Percentiles rank a stretch among this genome's conserved stretches.
Evolutionary conservation across 1,140 invertebrate species (phyloP).

Genomic region (Rhizoglyphus robini): DNA sequence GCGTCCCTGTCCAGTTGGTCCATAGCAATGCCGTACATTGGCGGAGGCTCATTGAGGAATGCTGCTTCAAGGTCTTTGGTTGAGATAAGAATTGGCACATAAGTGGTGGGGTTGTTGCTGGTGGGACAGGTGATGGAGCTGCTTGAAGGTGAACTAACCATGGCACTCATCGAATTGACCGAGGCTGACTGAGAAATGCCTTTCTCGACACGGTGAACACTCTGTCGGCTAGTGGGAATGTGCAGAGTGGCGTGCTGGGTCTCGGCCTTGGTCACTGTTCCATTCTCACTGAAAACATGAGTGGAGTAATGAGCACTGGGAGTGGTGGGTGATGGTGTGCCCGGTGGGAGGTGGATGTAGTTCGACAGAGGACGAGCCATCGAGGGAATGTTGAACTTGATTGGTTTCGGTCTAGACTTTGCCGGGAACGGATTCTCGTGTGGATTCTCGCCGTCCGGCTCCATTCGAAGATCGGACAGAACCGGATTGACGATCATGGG

Average conservation of each 20-base stretch:
- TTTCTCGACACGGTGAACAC: too few species aligned
- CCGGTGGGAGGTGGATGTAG: not conserved
- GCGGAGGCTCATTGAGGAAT: not conserved
- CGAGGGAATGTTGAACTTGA: not conserved
- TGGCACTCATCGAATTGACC: too few species aligned
- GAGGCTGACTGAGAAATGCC: too few species aligned
- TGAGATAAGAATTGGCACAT: not conserved
- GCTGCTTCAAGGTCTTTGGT: conserved; percentile 9
- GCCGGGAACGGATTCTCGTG: not conserved
- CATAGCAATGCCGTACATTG: not conserved
- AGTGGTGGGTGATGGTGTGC: not conserved
- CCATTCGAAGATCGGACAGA: not conserved
- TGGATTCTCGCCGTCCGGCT: not conserved
- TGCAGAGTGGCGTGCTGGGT: too few species aligned
- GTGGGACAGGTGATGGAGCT: too few species aligned
- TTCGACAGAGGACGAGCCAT: not conserved
- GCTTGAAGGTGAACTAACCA: too few species aligned
- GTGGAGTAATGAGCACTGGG: too few species aligned
- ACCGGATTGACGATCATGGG: not conserved
- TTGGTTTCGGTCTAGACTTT: not conserved
- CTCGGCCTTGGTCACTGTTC: too few species aligned
- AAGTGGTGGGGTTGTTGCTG: not conserved
- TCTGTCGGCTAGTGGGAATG: too few species aligned
- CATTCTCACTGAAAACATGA: too few species aligned
- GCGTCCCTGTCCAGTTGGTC: not conserved